Base-by-base conservation (phyloP, 2,888 invertebrate genomes). In the Strigamia maritima region DNA sequence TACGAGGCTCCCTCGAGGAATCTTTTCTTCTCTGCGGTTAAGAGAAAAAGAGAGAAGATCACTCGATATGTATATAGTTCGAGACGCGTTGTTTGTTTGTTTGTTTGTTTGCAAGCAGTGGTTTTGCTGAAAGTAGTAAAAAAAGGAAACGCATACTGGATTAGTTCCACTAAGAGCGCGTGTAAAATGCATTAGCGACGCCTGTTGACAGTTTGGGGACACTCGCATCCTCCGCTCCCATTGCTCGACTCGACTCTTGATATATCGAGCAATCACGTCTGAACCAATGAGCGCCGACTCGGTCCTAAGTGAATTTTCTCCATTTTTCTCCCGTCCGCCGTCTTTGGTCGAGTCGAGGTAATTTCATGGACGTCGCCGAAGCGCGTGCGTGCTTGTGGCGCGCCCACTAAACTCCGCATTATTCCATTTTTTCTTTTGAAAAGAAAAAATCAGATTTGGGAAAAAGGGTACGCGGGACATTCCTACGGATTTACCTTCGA, bases 171-270 rank as follows among this genome's bases (percentile, higher is more conserved):
- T 28, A 65, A 65, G 26, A 65, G 65, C 65, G 24, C 65, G 24
- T 65, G 65, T 65, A 65, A 65, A 65, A 65, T 65, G 65, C 65
- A 65, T 65, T 65, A 65, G 65, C 28, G 65, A 65, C 65, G 65
- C 65, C 65, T 65, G 65, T 65, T 65, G 65, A 65, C 65, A 26
- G 65, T 65, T 60, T 65, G 65, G 65, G 65, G 65, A 65, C 65
- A 65, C 65, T 60, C 24, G 26, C 65, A 28, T 65, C 65, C 65
- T 65, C 65, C 26, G 26, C 65, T 65, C 65, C 26, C 65, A 26
- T 49, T 19, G 49, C 49, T n/a, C 19, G 49, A 49, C 49, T 49
- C 65, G 22, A 49, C 49, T 49, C 65, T 24, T 65, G 65, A 65
- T 65, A 65, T 65, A 65, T 65, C 65, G 65, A 65, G 65, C 65